These are phyloP conservation scores for Rhagoletis pomonella DNA, from an alignment of 1,140 invertebrate genomes.

Conservation along the genomic window DNA sequence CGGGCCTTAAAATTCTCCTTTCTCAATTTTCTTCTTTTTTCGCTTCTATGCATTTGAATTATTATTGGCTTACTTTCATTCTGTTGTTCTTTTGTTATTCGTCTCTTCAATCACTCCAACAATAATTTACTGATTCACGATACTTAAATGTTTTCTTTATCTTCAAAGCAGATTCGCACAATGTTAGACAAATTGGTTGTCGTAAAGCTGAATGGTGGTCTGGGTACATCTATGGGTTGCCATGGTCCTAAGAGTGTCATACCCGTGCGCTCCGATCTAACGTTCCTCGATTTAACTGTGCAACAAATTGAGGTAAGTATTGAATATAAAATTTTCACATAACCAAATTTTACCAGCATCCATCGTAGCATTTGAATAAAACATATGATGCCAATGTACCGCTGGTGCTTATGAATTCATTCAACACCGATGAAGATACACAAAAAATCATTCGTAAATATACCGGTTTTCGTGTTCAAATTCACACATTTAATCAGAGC, in stretches of 20 bases:
- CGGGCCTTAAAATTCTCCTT: too few species aligned
- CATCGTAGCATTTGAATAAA: constrained; percentile 92
- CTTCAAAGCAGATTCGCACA: constrained; percentile 76
- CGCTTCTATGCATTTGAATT: too few species aligned
- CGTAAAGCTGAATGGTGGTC: constrained; percentile 98
- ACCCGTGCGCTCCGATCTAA: constrained; percentile 96
- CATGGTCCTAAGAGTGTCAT: constrained; percentile 99
- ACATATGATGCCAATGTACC: constrained; percentile 96
- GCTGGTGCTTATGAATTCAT: constrained; percentile 99
- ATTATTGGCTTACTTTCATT: neutral
- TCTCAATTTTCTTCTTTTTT: too few species aligned
- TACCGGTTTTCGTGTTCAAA: constrained; percentile 93
- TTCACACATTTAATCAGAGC: constrained; percentile 98
- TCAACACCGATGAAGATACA: constrained; percentile 99
- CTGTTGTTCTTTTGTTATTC: neutral
- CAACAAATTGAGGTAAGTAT: constrained; percentile 96
- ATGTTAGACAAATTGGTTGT: constrained; percentile 97
- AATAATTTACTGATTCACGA: neutral
- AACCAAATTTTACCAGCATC: constrained; percentile 6
- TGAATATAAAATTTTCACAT: neutral
- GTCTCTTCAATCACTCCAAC: neutral
- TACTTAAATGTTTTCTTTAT: neutral
- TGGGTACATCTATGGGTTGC: constrained; percentile 99
- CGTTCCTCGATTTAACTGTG: constrained; percentile 98
- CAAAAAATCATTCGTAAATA: constrained; percentile 97